Evolutionary conservation across 1,140 invertebrate genomes (phyloP).

Genomic region (Penaeus indicus): DNA sequence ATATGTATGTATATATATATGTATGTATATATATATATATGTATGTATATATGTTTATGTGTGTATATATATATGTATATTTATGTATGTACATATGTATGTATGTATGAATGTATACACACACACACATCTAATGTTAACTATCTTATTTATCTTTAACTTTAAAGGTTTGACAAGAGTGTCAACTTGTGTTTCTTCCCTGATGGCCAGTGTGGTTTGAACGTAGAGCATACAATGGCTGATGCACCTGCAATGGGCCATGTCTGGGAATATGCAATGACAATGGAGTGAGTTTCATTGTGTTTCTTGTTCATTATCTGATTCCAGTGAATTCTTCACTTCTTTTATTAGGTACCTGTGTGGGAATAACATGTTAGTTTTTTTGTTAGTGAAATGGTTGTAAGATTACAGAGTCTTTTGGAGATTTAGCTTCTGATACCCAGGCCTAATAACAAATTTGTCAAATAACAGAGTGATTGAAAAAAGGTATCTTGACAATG

Average conservation of each 20-base stretch:
- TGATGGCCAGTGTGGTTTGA: constrained; percentile 73
- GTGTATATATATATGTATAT: no score
- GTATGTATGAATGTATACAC: neutral
- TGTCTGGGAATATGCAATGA: constrained; percentile 73
- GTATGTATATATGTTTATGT: no score
- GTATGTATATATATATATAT: no score
- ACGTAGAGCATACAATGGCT: constrained; percentile 75
- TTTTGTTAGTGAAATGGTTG: no score
- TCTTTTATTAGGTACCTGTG: no score
- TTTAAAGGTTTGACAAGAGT: constrained; percentile 71
- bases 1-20: no score
- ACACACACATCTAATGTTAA: constrained; percentile 74
- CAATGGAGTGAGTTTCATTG: constrained; percentile 71
- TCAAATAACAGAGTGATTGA: constrained; percentile 68
- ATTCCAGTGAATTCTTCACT: no score
- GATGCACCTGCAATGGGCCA: constrained; percentile 77
- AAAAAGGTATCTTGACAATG: constrained; percentile 70
- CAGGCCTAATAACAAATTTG: no score
- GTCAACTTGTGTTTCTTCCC: constrained; percentile 71
- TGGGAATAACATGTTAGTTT: no score
- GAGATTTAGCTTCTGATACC: no score
- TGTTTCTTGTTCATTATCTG: neutral
- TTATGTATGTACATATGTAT: no score
- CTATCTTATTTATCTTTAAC: constrained; percentile 81
- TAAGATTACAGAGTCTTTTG: no score